Evolutionary conservation across 2,797 vertebrate genomes (phyloP), one percentile per base, ranked within the genome.

Genomic region (Phrynocephalus vlangalii): DNA sequence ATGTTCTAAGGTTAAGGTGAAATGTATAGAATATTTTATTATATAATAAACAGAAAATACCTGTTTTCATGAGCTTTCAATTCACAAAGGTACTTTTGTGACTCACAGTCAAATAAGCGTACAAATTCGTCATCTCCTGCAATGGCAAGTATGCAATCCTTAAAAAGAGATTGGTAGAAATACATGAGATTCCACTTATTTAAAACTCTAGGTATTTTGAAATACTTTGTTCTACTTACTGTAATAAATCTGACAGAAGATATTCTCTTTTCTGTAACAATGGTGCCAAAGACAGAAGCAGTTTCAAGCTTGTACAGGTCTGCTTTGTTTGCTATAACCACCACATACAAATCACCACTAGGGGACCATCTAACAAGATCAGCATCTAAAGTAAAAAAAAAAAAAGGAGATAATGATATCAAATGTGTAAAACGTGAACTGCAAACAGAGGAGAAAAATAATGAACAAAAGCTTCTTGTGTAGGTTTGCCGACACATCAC

Each of bases 31-130:
- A 44, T 56, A n/a, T 3, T 6, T 1, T 81, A 56, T 82, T 44
- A 38, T 82, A 26, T 13, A 26, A 68, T 75, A 26, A 85, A 60
- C 1, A 44, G n/a, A 88, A 86, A 87, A 90, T 94, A 99, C 99
- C 99, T 99, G 93, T 97, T 99, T 92, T 99, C 98, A 88, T 99
- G 99, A 91, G 98, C 99, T 95, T 98, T 98, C 95, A 98, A 99
- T 95, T 99, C 98, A 94, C 97, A 98, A 38, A 99, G 86, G 84
- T 97, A 98, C 78, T 94, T 93, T 79, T 96, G 94, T 68, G 97
- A 97, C 50, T 93, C 94, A 48, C 97, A 95, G 84, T 98, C 97
- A 95, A 97, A 99, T 28, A 99, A 88, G 75, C 97, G 96, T 90
- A 99, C 95, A 0, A 94, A 91, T 92, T 99, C 98, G 89, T 99